Evolutionary conservation across 2,113 vertebrate species (phyloP), one percentile per base, ranked within the genome.

Genomic region (Chitala chitala): DNA sequence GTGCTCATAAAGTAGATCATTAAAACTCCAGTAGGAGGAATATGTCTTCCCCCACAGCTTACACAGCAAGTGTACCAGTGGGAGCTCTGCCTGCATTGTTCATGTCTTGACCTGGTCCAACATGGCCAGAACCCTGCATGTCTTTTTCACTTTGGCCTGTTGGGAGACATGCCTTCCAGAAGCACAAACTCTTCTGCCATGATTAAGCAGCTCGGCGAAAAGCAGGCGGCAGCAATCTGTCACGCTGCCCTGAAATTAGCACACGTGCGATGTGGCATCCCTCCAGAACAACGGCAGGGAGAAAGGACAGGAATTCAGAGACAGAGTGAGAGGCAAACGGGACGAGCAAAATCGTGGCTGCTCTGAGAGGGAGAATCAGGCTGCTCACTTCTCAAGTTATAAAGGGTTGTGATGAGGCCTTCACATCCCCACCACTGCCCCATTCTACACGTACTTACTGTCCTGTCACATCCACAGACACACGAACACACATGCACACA

Each of bases 401-500:
- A 64, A 20, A 36, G 0, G 3, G 33, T 24, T 17, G 65, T 20
- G 42, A 68, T 46, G 3, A 5, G 5, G 10, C 33, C 54, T 72
- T 12, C 1, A n/a, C 36, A 48, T 40, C 53, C 15, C n/a, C 24
- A 17, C 53, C 40, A 29, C 70, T 15, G 3, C 10, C 40, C 36
- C 3, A 13, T 36, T 8, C 33, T 13, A 22, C 65, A 26, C 10
- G 2, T n/a, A 40, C 44, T 24, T 15, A 24, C 1, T 84, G 84
- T 82, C 79, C 78, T 83, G 77, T 76, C n/a, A 86, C 79, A 85
- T 82, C 80, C 85, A 84, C 46, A 53, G 61, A 54, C 58, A 50
- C 46, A 65, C 72, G 29, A 17, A 56, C n/a, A 54, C 84, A 84
- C 86, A 78, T 71, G 74, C 71, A 69, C 74, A n/a, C 78, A 66